Base-by-base conservation (phyloP, 2,888 invertebrate species). In the Horisme vitalbata region DNA sequence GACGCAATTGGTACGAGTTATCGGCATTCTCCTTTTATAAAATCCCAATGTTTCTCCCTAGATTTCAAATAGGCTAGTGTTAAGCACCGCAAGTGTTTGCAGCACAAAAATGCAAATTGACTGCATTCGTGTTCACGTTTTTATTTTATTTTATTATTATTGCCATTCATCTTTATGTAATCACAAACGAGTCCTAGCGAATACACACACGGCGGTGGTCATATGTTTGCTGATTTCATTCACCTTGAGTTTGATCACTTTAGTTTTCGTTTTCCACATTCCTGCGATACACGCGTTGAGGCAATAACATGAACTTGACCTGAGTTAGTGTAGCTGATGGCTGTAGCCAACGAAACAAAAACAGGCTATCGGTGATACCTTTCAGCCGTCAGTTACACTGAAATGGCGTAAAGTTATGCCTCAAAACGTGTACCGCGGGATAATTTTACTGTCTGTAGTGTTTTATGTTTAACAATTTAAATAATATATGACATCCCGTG, bases 401-500 rank as follows among this genome's bases (percentile, higher is more conserved):
- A 23, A 37, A 10, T 23, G 28, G 13, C 37, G 21, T 23, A 24
- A 20, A 6, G n/a, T 3, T 13, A 4, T 9, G 13, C 10, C 45
- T 59, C 59, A 46, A 54, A 41, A 46, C 54, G 59, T 48, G 56
- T 35, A 45, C 48, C 52, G 54, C 39, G 43, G 46, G 39, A 44
- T 47, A 71, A 79, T 84, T 84, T 84, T 78, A 82, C 79, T 87
- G 85, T 84, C 78, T 75, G 87, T 89, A 89, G 89, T 82, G 77
- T 75, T 73, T 83, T 80, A 76, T 69, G 79, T 85, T 81, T 72
- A 77, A 80, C 84, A 84, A 81, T 83, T 82, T 73, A 83, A 78
- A 81, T 87, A 87, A 90, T 89, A 83, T 90, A 90, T 90, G 90
- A 90, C 90, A 90, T 87, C 87, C 86, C 86, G 89, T 88, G 89